Conservation (phyloP, 2,888 invertebrate genomes). For the Cheilosia scutellata region DNA sequence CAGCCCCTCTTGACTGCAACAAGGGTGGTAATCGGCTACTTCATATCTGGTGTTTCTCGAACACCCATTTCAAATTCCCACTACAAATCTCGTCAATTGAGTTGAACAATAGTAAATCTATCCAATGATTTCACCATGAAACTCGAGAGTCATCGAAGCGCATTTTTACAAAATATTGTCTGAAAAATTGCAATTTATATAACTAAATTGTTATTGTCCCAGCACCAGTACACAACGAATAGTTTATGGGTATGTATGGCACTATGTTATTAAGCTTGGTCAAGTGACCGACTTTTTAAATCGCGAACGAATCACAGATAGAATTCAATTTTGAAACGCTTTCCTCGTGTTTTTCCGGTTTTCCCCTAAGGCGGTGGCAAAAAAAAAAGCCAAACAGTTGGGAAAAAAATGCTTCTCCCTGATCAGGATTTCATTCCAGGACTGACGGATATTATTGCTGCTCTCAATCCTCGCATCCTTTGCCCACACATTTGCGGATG, state of each 20-base stretch:
- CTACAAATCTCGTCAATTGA: neutral
- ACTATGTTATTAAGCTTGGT: slow-evolving; percentile 9
- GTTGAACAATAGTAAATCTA: neutral
- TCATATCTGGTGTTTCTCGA: neutral
- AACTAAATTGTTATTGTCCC: slow-evolving; percentile 7
- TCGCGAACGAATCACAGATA: slow-evolving; percentile 35
- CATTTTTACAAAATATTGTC: neutral
- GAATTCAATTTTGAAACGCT: slow-evolving; percentile 54
- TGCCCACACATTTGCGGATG: slow-evolving; percentile 32
- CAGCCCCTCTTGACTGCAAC: too few species aligned
- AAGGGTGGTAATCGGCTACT: too few species aligned
- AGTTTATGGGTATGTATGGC: neutral
- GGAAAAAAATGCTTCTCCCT: neutral
- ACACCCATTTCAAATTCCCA: neutral
- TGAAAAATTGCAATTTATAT: slow-evolving; percentile 2
- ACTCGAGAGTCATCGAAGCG: neutral
- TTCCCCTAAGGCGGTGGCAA: neutral
- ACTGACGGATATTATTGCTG: slow-evolving; percentile 54
- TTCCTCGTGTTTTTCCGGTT: slow-evolving; percentile 25
- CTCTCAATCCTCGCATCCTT: neutral
- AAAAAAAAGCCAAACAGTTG: slow-evolving; percentile 3
- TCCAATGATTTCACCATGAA: neutral
- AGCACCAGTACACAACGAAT: neutral
- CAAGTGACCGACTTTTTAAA: slow-evolving; percentile 54
- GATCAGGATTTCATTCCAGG: slow-evolving; percentile 39